These are phyloP conservation scores for Ectropis grisescens DNA, from an alignment of 1,140 invertebrate species.

Conservation along the genomic window DNA sequence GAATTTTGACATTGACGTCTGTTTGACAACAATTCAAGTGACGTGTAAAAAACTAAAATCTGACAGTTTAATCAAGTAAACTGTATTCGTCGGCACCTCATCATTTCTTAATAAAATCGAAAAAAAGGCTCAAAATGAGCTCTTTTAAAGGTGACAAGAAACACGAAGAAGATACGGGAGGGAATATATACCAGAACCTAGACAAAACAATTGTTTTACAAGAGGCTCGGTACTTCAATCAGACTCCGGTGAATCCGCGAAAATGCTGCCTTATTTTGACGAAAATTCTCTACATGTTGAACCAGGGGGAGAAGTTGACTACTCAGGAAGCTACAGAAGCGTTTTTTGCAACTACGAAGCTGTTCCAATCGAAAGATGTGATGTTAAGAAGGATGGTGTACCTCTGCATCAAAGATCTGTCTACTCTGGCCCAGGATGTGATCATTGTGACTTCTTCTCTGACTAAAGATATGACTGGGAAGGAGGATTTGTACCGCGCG, in stretches of 20 bases:
- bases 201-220: conserved; percentile 97
- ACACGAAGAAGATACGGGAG: conserved; percentile 72
- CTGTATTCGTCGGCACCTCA: conserved; percentile 53
- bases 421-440: conserved; percentile 96
- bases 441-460: conserved; percentile 98
- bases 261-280: conserved; percentile 97
- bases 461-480: conserved; percentile 99
- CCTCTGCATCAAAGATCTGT: conserved; percentile 97
- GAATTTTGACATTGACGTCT: too few species aligned
- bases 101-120: conserved; percentile 39
- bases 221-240: conserved; percentile 97
- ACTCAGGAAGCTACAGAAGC: conserved; percentile 97
- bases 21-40: conserved; percentile 6
- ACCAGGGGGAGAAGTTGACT: conserved; percentile 93
- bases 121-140: conserved; percentile 58
- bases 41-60: too few species aligned
- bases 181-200: conserved; percentile 92
- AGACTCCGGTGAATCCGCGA: conserved; percentile 95
- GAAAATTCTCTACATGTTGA: conserved; percentile 96
- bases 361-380: conserved; percentile 98
- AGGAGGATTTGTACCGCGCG: conserved; percentile 95
- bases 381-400: conserved; percentile 95
- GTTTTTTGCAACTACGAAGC: conserved; percentile 99
- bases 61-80: conserved; percentile 17
- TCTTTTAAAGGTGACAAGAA: conserved; percentile 58